Evolutionary conservation across 2,888 invertebrate species (phyloP), one percentile per base, ranked within the genome.

Genomic region (Mamestra brassicae): DNA sequence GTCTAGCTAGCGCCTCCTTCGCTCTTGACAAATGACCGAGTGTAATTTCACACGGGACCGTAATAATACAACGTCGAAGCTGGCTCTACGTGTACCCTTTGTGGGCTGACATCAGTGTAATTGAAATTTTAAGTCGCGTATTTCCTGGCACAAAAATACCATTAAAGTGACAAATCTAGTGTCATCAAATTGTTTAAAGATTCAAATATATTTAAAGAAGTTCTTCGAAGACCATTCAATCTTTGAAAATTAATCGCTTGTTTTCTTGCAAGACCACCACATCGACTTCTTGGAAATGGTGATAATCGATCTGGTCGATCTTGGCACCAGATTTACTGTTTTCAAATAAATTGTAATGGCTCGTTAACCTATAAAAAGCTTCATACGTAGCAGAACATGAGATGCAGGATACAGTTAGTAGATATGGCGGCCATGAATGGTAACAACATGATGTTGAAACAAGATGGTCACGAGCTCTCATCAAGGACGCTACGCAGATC

Each of bases 41-140:
- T 96, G 96, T 95, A 95, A 96, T 96, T 95, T 96, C 95, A 96
- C 94, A 94, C 94, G 94, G 90, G 91, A 88, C 90, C 89, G 91
- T 94, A 91, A 94, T 93, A 93, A 92, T 86, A 90, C 89, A 86
- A 88, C 87, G 90, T 87, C 89, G 87, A 89, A 89, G 85, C 83
- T 81, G 82, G 75, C 82, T 85, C 68, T 80, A 73, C 79, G 80
- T 87, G 84, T 86, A 87, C 80, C 85, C 80, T 83, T 85, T 83
- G 80, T 80, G 76, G 69, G 74, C 78, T 83, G 87, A 89, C 81
- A 78, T 83, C 75, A 77, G 34, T 82, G 71, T 86, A 81, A 85
- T 87, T 81, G 83, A 87, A 87, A 84, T 76, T 83, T 78, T 81
- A 76, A 71, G 71, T 82, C 72, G 45, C 58, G 26, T 75, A 34